These are phyloP conservation scores for Sipunculus nudus DNA, from an alignment of 2,888 invertebrate species.

Conservation along the genomic window DNA sequence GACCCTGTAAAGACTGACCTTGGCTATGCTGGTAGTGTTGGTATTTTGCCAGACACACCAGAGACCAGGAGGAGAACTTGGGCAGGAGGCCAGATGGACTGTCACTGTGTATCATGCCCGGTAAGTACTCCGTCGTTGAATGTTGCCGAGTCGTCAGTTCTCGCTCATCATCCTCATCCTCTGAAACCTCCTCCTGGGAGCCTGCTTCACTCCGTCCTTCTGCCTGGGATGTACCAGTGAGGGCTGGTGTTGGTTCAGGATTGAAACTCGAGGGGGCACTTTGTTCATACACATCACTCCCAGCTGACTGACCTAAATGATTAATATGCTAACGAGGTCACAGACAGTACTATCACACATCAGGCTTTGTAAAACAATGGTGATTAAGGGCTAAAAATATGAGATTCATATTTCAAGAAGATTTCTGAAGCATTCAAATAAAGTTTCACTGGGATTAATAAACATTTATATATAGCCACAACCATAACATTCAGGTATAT, in stretches of 20 bases:
- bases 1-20: not conserved
- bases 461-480: too few species aligned
- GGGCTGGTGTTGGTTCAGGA: slow-evolving; percentile 42
- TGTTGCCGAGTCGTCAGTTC: slow-evolving; percentile 41
- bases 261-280: slow-evolving; percentile 40
- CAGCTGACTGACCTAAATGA: slow-evolving; percentile 52
- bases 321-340: too few species aligned
- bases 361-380: too few species aligned
- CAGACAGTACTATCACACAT: too few species aligned
- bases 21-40: slow-evolving; percentile 83
- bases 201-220: not conserved
- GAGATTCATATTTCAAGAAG: too few species aligned
- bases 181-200: not conserved
- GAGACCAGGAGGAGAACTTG: slow-evolving; percentile 88
- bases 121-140: slow-evolving; percentile 85
- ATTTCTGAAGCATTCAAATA: too few species aligned
- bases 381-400: too few species aligned
- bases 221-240: slow-evolving; percentile 1
- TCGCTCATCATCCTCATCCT: not conserved
- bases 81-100: slow-evolving; percentile 82
- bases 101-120: slow-evolving; percentile 86
- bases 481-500: too few species aligned
- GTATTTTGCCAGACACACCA: slow-evolving; percentile 89
- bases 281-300: slow-evolving; percentile 38
- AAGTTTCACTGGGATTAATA: too few species aligned